phyloP scores from a whole-genome alignment of 2,888 invertebrate genomes.

The Ephialtes manifestator region DNA sequence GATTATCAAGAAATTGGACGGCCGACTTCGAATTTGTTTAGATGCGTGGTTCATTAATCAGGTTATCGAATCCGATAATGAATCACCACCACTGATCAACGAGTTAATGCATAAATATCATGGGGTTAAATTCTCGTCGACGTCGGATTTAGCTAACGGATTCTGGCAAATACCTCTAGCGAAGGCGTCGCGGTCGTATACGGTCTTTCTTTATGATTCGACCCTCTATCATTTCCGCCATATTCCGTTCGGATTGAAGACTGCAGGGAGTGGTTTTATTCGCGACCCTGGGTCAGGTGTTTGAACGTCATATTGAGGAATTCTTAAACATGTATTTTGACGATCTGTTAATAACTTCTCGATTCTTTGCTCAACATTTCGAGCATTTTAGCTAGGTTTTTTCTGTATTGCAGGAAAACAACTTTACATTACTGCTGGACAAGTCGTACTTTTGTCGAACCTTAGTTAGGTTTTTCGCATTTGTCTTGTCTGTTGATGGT shows the following conservation, averaged over 20 bases:
- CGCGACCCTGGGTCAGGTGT: slow-evolving; percentile 68
- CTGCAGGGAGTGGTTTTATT: neutral
- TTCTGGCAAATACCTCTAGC: slow-evolving; percentile 66
- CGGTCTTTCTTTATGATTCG: slow-evolving; percentile 59
- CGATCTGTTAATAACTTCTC: slow-evolving; percentile 42
- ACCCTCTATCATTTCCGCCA: slow-evolving; percentile 69
- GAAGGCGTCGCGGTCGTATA: slow-evolving; percentile 50
- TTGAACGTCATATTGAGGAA: slow-evolving; percentile 70
- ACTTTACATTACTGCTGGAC: slow-evolving; percentile 63
- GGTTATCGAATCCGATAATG: neutral
- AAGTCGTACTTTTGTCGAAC: slow-evolving; percentile 72
- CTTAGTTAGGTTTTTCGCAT: slow-evolving; percentile 71
- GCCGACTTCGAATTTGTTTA: slow-evolving; percentile 76
- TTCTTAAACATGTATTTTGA: slow-evolving; percentile 56
- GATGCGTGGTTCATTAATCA: slow-evolving; percentile 78
- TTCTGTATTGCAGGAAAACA: neutral
- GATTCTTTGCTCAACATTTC: neutral
- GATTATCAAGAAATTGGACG: slow-evolving; percentile 77
- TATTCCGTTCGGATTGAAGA: slow-evolving; percentile 77
- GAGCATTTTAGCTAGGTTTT: neutral
- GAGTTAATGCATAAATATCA: slow-evolving; percentile 69
- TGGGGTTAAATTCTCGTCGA: slow-evolving; percentile 62
- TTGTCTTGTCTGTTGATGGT: slow-evolving; percentile 38
- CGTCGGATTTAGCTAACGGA: slow-evolving; percentile 68
- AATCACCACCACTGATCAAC: slow-evolving; percentile 52